Evolutionary conservation across 2,113 vertebrate species (phyloP).

Genomic region (Antechinus flavipes): DNA sequence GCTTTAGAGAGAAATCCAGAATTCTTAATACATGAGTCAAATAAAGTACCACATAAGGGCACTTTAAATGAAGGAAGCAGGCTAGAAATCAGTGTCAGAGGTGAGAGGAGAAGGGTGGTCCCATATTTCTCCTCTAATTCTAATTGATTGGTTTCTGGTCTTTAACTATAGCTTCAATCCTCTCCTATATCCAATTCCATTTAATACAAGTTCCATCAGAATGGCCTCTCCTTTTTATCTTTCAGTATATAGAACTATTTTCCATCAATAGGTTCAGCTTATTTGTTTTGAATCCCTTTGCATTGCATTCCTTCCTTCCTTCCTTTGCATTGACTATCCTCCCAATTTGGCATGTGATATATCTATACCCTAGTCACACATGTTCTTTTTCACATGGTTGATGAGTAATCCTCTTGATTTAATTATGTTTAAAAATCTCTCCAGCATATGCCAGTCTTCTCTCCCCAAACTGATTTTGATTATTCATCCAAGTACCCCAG

Average conservation of each 20-base stretch:
- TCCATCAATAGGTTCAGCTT: not conserved
- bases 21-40: not conserved
- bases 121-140: not conserved
- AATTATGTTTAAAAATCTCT: constrained; percentile 1
- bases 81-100: not conserved
- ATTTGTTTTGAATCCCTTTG: not conserved
- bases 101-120: not conserved
- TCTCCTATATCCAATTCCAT: not conserved
- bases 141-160: not conserved
- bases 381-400: constrained; percentile 14
- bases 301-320: not conserved
- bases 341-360: constrained; percentile 2
- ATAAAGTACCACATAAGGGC: not conserved
- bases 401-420: not conserved
- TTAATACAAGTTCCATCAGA: not conserved
- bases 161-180: not conserved
- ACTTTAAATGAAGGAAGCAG: not conserved
- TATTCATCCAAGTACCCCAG: not conserved
- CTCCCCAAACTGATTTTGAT: not conserved
- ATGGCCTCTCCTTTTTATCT: not conserved
- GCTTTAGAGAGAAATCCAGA: not conserved
- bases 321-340: not conserved
- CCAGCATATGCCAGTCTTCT: not conserved
- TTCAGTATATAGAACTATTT: not conserved
- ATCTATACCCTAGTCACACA: not conserved